Percentiles rank a stretch among this genome's conserved stretches.
Conservation (phyloP, 2,888 invertebrate species). For the Thecophora atra region DNA sequence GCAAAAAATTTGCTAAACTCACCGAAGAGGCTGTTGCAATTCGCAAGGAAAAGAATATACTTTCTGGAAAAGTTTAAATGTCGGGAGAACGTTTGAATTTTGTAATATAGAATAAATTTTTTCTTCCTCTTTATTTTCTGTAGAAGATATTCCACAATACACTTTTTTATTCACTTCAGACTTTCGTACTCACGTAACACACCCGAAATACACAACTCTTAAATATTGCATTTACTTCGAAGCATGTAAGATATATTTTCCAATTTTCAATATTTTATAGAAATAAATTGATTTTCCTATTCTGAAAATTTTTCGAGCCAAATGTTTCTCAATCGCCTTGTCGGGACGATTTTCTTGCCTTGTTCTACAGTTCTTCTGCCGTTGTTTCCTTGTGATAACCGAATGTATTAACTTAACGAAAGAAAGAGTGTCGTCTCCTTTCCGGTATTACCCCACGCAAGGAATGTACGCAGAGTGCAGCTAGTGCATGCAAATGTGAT, state of each 20-base stretch:
- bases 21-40: slow-evolving; percentile 32
- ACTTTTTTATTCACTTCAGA: background rate
- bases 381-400: background rate
- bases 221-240: slow-evolving; percentile 16
- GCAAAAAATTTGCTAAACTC: slow-evolving; percentile 16
- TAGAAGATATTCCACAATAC: background rate
- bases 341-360: slow-evolving; percentile 33
- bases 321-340: slow-evolving; percentile 41
- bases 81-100: background rate
- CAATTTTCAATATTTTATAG: slow-evolving; percentile 35
- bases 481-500: slow-evolving; percentile 35
- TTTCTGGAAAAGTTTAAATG: slow-evolving; percentile 13
- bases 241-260: slow-evolving; percentile 31
- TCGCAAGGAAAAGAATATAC: background rate
- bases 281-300: slow-evolving; percentile 32
- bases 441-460: background rate
- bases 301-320: slow-evolving; percentile 39
- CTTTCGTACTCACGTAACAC: slow-evolving; percentile 28
- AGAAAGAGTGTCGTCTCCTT: background rate
- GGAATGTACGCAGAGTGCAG: slow-evolving; percentile 17
- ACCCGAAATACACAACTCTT: slow-evolving; percentile 34
- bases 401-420: slow-evolving; percentile 28
- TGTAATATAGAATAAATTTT: background rate
- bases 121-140: background rate
- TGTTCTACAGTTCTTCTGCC: slow-evolving; percentile 7